Base-by-base conservation (phyloP, 1,140 invertebrate species). In the Amphibalanus amphitrite region DNA sequence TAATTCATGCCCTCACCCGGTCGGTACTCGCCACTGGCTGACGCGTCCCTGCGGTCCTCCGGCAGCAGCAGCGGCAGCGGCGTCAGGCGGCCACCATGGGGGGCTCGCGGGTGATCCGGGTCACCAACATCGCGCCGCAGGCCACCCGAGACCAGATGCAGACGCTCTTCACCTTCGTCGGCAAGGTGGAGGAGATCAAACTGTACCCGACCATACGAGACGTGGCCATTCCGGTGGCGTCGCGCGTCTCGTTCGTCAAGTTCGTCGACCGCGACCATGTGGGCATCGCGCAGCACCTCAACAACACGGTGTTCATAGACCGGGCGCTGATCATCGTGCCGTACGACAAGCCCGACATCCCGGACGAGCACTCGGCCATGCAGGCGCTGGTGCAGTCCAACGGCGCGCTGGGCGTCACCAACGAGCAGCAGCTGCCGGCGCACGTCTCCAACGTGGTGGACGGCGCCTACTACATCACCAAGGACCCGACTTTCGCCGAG, bases 71-170 rank as follows among this genome's bases (percentile, higher is more conserved):
- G 47, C 17, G 23, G 47, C 47, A 13, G 47, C 47, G 17, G 13
- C 38, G 17, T 17, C 38, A 17, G 17, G 13, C 47, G 10, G 10
- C 13, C 47, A 59, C 6, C 47, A 59, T 59, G 47, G 47, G 47
- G 13, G 47, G 47, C 47, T 59, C 47, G 47, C 47, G 47, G 13
- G 47, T 59, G 47, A 59, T 99, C 72, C 96, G 98, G 83, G 90
- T 99, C 75, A 96, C 94, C 73, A 99, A 99, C 80, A 96, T 99
- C 76, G 95, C 96, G 67, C 94, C 95, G 10, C 90, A 94, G 79
- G 94, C 94, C n/a, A 97, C 94, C 0, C 92, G 93, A 78, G 97
- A 99, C 79, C 96, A 99, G 81, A 95, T 99, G 91, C 93, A 95
- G 82, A 93, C 92, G 0, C 82, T 99, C n/a, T 98, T 99, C 80